Conservation (phyloP, 2,888 invertebrate species). For the Protonemura montana region DNA sequence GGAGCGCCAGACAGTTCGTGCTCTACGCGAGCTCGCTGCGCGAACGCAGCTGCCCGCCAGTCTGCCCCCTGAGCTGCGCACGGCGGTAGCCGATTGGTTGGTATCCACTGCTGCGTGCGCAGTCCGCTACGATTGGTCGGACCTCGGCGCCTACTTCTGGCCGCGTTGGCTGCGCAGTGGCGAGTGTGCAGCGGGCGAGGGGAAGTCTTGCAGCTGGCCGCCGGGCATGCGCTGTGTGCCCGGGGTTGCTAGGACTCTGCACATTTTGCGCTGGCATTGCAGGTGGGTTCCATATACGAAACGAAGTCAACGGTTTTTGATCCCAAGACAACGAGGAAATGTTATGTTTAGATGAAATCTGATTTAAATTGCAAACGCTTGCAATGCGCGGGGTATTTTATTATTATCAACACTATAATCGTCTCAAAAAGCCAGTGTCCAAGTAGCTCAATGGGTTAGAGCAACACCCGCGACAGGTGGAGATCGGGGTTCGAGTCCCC, state of each 20-base stretch:
- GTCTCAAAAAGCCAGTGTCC: too few species aligned
- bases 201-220: constrained; percentile 61
- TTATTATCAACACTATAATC: too few species aligned
- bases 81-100: constrained; percentile 53
- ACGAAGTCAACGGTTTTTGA: too few species aligned
- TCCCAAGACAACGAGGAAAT: too few species aligned
- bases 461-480: too few species aligned
- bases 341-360: too few species aligned
- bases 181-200: constrained; percentile 53
- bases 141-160: constrained; percentile 63
- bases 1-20: constrained; percentile 52
- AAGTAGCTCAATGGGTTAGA: too few species aligned
- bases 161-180: constrained; percentile 61
- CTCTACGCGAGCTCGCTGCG: constrained; percentile 50
- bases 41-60: constrained; percentile 51
- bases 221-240: constrained; percentile 62
- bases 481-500: too few species aligned
- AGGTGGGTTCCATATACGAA: constrained; percentile 51
- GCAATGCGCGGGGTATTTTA: too few species aligned
- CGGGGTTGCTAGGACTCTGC: constrained; percentile 56
- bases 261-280: constrained; percentile 63
- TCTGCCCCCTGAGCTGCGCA: constrained; percentile 51
- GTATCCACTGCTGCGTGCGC: constrained; percentile 57
- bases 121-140: constrained; percentile 61
- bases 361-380: too few species aligned